Evolutionary conservation across 2,888 invertebrate genomes (phyloP).

Genomic region (Agonopterix heracliana): DNA sequence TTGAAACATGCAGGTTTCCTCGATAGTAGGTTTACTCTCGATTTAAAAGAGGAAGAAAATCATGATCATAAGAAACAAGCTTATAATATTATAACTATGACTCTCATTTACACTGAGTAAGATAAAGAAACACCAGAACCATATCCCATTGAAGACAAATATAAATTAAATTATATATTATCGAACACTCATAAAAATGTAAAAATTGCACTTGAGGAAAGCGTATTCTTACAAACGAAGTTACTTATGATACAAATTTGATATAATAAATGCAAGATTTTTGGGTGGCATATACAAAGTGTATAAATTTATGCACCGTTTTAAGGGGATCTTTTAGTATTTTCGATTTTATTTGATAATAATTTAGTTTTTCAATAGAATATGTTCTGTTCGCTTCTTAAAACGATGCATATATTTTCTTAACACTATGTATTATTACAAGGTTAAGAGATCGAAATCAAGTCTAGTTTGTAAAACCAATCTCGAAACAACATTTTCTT

Average conservation of each 20-base stretch:
- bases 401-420: no score
- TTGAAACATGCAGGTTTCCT: no score
- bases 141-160: neutral
- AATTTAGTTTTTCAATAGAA: no score
- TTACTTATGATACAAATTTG: conserved; percentile 34
- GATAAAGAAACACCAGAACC: conserved; percentile 15
- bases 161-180: conserved; percentile 13
- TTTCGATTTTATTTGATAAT: no score
- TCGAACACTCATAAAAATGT: conserved; percentile 30
- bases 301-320: no score
- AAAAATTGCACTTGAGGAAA: conserved; percentile 65
- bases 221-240: conserved; percentile 31
- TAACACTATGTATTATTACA: conserved; percentile 21
- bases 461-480: neutral
- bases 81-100: no score
- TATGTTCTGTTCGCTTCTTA: no score
- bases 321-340: no score
- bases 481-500: neutral
- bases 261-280: conserved; percentile 65
- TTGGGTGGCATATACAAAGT: conserved; percentile 53
- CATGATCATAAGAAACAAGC: no score
- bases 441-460: conserved; percentile 25
- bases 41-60: no score
- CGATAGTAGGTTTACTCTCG: no score
- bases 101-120: conserved; percentile 17